These are phyloP conservation scores for Mirza zaza DNA, from an alignment of 2,113 vertebrate species.

Conservation along the genomic window DNA sequence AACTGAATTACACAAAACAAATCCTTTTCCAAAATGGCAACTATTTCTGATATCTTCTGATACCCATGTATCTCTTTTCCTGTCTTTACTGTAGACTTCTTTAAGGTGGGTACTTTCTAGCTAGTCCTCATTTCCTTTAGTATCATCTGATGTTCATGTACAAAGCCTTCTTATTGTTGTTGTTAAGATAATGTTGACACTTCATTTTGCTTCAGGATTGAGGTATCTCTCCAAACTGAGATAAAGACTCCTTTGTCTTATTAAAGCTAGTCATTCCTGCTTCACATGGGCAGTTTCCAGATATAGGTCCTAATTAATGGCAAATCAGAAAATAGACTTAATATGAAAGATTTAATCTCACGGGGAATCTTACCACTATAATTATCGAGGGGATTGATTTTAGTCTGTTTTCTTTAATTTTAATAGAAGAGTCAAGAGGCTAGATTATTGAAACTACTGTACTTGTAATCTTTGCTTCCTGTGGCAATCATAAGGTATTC, in stretches of 20 bases:
- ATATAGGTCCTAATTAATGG: constrained; percentile 18
- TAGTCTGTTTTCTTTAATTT: constrained; percentile 15
- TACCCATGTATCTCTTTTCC: not conserved
- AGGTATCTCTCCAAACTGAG: not conserved
- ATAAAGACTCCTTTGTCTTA: not conserved
- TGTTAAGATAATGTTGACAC: constrained; percentile 8
- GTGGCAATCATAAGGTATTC: constrained; percentile 33
- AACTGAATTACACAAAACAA: constrained; percentile 25
- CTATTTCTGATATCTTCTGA: not conserved
- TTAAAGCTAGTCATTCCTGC: constrained; percentile 12
- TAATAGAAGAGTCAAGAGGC: constrained; percentile 20
- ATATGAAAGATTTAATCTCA: constrained; percentile 42
- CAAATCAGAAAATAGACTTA: constrained; percentile 23
- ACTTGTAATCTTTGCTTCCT: constrained; percentile 48
- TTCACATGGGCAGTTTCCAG: constrained; percentile 45
- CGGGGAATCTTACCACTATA: not conserved
- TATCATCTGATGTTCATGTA: constrained; percentile 30
- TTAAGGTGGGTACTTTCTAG: not conserved
- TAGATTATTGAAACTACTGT: constrained; percentile 7
- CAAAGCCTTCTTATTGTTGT: constrained; percentile 1
- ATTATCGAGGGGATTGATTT: constrained; percentile 9
- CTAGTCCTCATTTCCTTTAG: constrained; percentile 41
- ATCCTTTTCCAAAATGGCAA: constrained; percentile 26
- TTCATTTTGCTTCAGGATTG: constrained; percentile 49
- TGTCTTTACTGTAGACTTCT: constrained; percentile 24